Evolutionary conservation across 2,113 vertebrate species (phyloP).

Genomic region (Girardinichthys multiradiatus): DNA sequence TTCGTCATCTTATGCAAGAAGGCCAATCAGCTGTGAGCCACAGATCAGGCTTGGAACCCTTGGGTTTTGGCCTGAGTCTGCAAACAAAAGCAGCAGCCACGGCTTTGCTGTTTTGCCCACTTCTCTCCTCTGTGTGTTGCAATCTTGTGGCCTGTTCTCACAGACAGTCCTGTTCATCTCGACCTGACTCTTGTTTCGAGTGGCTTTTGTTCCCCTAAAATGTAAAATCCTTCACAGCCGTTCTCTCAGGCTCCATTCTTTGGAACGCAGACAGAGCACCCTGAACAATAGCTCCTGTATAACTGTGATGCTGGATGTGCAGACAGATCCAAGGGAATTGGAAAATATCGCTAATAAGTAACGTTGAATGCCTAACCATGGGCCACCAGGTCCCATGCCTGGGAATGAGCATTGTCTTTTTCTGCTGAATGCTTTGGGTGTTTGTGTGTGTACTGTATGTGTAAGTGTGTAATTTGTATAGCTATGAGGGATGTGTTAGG

Average conservation of each 20-base stretch:
- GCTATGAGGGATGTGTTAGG: constrained; percentile 25
- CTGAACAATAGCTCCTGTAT: constrained; percentile 55
- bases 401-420: constrained; percentile 40
- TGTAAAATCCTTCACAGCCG: constrained; percentile 33
- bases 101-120: constrained; percentile 23
- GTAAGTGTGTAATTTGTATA: constrained; percentile 13
- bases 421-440: constrained; percentile 36
- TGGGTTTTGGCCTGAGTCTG: constrained; percentile 30
- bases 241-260: constrained; percentile 34
- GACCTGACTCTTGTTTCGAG: constrained; percentile 31
- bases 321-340: constrained; percentile 52
- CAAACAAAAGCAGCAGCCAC: constrained; percentile 4
- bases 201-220: constrained; percentile 57
- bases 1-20: not conserved
- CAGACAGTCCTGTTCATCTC: constrained; percentile 19
- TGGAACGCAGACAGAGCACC: constrained; percentile 39
- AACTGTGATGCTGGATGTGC: constrained; percentile 38
- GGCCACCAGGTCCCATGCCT: constrained; percentile 42
- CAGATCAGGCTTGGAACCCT: not conserved
- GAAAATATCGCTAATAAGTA: constrained; percentile 58
- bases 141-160: constrained; percentile 41
- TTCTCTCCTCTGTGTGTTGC: constrained; percentile 38
- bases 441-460: constrained; percentile 21
- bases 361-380: constrained; percentile 41
- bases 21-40: constrained; percentile 19